Evolutionary conservation across 1,140 invertebrate genomes (phyloP).

Genomic region (Zaprionus ghesquierei): DNA sequence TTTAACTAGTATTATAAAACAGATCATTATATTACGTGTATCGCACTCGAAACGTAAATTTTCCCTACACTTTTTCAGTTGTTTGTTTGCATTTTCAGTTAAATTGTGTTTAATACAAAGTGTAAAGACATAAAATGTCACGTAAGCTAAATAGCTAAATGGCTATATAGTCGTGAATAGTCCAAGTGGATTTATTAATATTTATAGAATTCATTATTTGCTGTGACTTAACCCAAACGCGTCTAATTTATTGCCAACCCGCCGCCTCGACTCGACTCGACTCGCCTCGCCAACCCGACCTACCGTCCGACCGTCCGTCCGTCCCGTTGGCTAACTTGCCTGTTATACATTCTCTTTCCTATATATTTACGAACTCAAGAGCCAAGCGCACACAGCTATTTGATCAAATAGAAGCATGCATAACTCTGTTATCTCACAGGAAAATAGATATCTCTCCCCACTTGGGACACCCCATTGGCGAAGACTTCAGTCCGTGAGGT

Average conservation of each 20-base stretch:
- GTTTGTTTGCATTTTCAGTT: constrained; percentile 12
- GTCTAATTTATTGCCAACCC: not conserved
- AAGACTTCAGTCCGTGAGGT: not conserved
- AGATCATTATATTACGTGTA: not conserved
- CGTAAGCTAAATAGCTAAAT: constrained; percentile 7
- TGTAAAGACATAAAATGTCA: constrained; percentile 18
- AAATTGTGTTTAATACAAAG: constrained; percentile 24
- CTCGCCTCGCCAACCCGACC: too few species aligned
- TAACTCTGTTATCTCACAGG: not conserved
- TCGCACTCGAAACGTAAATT: not conserved
- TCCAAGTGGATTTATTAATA: constrained; percentile 30
- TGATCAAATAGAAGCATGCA: constrained; percentile 1
- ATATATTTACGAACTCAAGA: not conserved
- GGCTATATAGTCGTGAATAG: not conserved
- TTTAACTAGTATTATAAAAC: not conserved
- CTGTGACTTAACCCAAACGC: constrained; percentile 4
- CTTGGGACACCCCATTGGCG: not conserved
- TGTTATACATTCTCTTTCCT: constrained; percentile 6
- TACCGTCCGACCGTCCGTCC: too few species aligned
- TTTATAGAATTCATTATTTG: constrained; percentile 34
- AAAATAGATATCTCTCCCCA: not conserved
- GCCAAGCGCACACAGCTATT: not conserved
- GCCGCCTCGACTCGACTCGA: not conserved
- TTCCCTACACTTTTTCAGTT: not conserved
- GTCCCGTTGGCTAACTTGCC: not conserved